Evolutionary conservation across 2,113 vertebrate species (phyloP).

Genomic region (Pachycephala philippinensis): DNA sequence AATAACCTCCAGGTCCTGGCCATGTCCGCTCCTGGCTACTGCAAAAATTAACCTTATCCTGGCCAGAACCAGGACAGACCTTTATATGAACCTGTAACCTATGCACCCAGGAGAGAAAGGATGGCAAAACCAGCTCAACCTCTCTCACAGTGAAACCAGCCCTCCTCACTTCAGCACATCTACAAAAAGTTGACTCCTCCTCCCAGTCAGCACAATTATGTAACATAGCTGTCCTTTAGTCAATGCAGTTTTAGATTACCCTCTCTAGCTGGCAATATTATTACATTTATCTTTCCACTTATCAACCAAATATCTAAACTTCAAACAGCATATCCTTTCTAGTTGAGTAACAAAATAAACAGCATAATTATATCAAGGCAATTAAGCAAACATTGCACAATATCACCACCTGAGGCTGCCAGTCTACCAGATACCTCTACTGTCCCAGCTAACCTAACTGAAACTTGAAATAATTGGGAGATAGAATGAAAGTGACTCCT

Average conservation of each 20-base stretch:
- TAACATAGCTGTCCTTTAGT: neutral
- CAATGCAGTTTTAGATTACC: neutral
- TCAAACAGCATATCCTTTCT: neutral
- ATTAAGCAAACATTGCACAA: constrained; percentile 8
- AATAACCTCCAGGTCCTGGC: neutral
- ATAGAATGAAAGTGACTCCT: neutral
- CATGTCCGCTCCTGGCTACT: neutral
- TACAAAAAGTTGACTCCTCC: neutral
- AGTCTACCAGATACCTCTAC: neutral
- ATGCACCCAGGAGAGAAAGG: neutral
- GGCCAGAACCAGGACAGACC: neutral
- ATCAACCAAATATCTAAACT: constrained; percentile 16
- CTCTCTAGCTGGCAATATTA: neutral
- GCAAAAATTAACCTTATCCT: neutral
- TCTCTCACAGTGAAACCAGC: neutral
- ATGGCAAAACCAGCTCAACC: neutral
- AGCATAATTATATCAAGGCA: neutral
- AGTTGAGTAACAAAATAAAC: constrained; percentile 30
- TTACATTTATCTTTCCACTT: neutral
- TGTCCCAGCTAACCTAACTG: neutral
- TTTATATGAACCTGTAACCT: neutral
- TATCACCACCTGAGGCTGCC: neutral
- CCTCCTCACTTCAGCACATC: neutral
- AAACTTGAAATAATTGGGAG: neutral
- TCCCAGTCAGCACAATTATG: neutral